Conservation (phyloP, 2,797 vertebrate species). For the Notolepis coatsorum region DNA sequence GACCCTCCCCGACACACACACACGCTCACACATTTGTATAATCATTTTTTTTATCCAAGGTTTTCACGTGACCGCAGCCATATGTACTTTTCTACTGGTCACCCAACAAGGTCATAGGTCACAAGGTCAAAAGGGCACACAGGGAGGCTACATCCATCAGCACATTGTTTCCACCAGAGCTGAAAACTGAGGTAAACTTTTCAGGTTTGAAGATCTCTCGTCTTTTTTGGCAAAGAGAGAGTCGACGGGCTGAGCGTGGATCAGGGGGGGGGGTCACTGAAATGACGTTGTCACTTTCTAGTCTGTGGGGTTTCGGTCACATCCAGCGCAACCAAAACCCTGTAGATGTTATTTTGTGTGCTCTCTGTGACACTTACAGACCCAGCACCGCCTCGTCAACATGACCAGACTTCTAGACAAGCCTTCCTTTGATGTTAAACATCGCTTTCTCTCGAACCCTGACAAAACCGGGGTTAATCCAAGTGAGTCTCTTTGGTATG, state of each 20-base stretch:
- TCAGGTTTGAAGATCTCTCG: conserved; percentile 73
- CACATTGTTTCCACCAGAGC: conserved; percentile 76
- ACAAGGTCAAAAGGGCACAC: conserved; percentile 76
- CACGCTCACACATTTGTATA: too few species aligned
- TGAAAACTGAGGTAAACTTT: conserved; percentile 96
- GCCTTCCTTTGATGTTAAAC: conserved; percentile 43
- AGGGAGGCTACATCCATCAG: conserved; percentile 89
- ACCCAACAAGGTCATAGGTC: conserved; percentile 83
- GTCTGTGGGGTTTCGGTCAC: conserved; percentile 67
- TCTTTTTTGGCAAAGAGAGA: conserved; percentile 71
- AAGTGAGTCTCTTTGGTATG: conserved; percentile 90
- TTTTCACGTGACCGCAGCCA: too few species aligned
- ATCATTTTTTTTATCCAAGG: too few species aligned
- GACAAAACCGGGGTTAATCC: conserved; percentile 69
- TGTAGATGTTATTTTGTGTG: conserved; percentile 35
- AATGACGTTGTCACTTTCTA: conserved; percentile 46
- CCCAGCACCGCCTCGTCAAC: conserved; percentile 22
- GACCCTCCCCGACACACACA: too few species aligned
- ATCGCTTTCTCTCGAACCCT: conserved; percentile 63
- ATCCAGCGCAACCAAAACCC: conserved; percentile 86
- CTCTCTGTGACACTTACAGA: conserved; percentile 42
- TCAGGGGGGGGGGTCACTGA: conserved; percentile 39
- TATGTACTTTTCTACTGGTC: conserved; percentile 76
- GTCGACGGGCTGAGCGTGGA: conserved; percentile 63
- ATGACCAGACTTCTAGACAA: conserved; percentile 22